Base-by-base conservation (phyloP, 2,888 invertebrate species). In the Anaspis maculata region DNA sequence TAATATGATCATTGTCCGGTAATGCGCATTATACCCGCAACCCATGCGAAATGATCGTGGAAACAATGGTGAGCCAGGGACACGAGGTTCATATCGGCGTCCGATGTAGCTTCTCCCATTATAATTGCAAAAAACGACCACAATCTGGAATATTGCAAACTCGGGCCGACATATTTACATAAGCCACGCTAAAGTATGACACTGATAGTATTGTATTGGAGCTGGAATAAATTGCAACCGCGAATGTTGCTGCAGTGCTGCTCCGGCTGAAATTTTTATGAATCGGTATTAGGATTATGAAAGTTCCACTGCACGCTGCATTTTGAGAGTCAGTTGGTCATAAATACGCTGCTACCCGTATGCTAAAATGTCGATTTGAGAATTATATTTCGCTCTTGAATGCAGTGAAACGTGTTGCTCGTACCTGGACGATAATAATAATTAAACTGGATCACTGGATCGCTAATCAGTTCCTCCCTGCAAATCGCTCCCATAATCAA, bases 101-200 rank as follows among this genome's bases (percentile, higher is more conserved):
- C 32, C 39, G 32, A 35, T 39, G 30, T 26, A 33, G 22, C 19
- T 11, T 22, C 19, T 24, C 37, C 29, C 15, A 39, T 39, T 35
- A 35, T 35, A 39, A 39, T 39, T 35, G 39, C 39, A 39, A 39
- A 39, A 39, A 39, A 32, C 35, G 27, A 25, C 30, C 35, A 27
- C 39, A 39, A 35, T 32, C 32, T 35, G 35, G 35, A 35, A 39
- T 39, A 39, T 39, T 39, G 35, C 32, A 32, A 32, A 25, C 19
- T 26, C 32, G 32, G 25, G 16, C 19, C 29, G 7, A 5, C 24
- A 16, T 32, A 39, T 39, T 39, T 39, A 39, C 35, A 39, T 39
- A 39, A 39, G 29, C 32, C 26, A 35, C 23, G 35, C 29, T 32
- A 32, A 25, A 35, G 28, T 39, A 39, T 35, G 35, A 32, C 35